Base-by-base conservation (phyloP, 2,797 vertebrate species). In the Jordanella pulchra region DNA sequence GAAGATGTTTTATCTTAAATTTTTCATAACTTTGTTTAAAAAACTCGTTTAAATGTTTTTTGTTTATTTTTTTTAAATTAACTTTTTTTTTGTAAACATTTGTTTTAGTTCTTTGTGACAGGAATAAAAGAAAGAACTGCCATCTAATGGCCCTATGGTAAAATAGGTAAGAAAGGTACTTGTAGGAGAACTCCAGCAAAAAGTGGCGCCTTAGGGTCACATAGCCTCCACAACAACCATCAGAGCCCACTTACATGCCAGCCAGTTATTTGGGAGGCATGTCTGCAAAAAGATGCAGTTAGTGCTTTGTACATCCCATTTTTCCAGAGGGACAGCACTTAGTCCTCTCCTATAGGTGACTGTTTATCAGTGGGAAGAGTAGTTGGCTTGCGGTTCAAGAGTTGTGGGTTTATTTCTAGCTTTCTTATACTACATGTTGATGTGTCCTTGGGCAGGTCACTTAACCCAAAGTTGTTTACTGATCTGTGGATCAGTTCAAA, bases 221-320 rank as follows among this genome's bases (percentile, higher is more conserved):
- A 14, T 42, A 25, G 23, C 44, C 35, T 63, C 35, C 7, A 44
- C 39, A 44, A 17, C 12, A 27, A 9, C 58, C 39, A 64, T 64
- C 17, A 64, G 42, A 64, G n/a, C n/a, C 60, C 44, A 44, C n/a
- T 44, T 44, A 14, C 60, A 44, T 44, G 60, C 60, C 60, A 64
- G 15, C 60, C n/a, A 64, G 39, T 64, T 25, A 42, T 44, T 44
- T 63, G 60, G 60, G 35, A 63, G 35, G 23, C 42, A 15, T 15
- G 14, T 14, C 35, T 25, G 23, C 23, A 23, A 44, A 63, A 63
- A 63, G 6, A 13, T 63, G 35, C 39, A 42, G 39, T 44, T 64
- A 64, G 39, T 44, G 42, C 42, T 42, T 63, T 39, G 60, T 39
- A 63, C 32, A 63, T 14, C 58, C 23, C 23, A 5, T 64, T 44